Evolutionary conservation across 2,113 vertebrate genomes (phyloP).

Genomic region (Erpornis zantholeuca): DNA sequence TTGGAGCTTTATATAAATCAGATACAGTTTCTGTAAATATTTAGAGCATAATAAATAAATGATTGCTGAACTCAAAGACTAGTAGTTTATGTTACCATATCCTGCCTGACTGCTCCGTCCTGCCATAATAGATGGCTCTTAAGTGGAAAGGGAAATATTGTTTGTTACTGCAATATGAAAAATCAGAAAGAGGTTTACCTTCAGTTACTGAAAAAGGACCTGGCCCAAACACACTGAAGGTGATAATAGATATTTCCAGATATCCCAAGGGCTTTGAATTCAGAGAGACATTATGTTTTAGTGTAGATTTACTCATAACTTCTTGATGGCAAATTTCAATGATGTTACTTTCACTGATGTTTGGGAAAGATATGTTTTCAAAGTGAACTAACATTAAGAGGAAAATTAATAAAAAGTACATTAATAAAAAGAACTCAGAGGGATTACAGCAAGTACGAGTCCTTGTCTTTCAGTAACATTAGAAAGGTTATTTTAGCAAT

Average conservation of each 20-base stretch:
- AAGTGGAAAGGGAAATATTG: background rate
- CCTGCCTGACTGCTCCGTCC: background rate
- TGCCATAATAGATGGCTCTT: background rate
- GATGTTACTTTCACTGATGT: background rate
- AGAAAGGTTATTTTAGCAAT: background rate
- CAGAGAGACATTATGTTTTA: background rate
- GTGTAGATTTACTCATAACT: background rate
- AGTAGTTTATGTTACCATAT: background rate
- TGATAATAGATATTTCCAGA: background rate
- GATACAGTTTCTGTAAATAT: slow-evolving; percentile 30
- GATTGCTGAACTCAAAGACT: background rate
- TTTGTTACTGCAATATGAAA: background rate
- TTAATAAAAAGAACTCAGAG: background rate
- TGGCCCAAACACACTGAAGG: background rate
- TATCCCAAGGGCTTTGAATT: background rate
- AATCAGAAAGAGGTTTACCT: background rate
- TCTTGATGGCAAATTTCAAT: background rate
- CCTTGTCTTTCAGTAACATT: background rate
- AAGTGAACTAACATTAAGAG: background rate
- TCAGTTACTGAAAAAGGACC: background rate
- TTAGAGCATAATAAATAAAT: slow-evolving; percentile 27
- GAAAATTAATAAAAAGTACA: background rate
- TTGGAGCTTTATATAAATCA: slow-evolving; percentile 59
- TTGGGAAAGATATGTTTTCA: background rate
- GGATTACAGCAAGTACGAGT: background rate